These are phyloP conservation scores for Artemia franciscana DNA, from an alignment of 1,140 invertebrate genomes.

Conservation along the genomic window DNA sequence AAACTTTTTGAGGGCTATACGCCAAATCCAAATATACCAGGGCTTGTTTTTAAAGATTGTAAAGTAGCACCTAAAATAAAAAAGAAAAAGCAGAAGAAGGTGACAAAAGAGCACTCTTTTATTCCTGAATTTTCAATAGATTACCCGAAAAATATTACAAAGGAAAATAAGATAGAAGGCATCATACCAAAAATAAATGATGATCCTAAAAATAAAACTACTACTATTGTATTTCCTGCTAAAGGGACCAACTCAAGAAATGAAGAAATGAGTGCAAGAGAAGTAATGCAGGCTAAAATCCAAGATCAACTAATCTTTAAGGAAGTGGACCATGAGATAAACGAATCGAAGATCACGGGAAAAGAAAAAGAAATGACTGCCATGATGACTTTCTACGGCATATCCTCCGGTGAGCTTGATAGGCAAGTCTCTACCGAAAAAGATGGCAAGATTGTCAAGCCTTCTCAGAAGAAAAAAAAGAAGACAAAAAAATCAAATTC, in stretches of 20 bases:
- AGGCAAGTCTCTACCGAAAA: constrained; percentile 3
- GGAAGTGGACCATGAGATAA: too few relatives aligned
- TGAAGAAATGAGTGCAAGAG: too few relatives aligned
- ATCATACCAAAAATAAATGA: too few relatives aligned
- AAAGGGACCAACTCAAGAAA: too few relatives aligned
- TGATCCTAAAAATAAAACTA: too few relatives aligned
- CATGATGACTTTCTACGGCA: constrained; percentile 19
- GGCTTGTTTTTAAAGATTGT: neutral
- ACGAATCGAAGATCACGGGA: neutral
- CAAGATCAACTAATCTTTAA: too few relatives aligned
- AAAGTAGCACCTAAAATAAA: neutral
- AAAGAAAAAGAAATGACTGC: constrained; percentile 9
- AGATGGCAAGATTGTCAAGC: constrained; percentile 4
- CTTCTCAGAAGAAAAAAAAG: constrained; percentile 22
- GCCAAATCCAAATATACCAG: constrained; percentile 1
- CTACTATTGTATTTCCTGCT: too few relatives aligned
- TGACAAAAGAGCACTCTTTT: too few relatives aligned
- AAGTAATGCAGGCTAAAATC: too few relatives aligned
- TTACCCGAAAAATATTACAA: too few relatives aligned
- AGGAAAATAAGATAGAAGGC: too few relatives aligned
- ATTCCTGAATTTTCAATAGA: too few relatives aligned
- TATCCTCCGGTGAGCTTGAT: constrained; percentile 17
- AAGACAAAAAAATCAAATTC: constrained; percentile 19
- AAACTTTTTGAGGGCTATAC: neutral
- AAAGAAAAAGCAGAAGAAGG: neutral